phyloP scores from a whole-genome alignment of 2,113 vertebrate genomes.

The Tor tambroides region DNA sequence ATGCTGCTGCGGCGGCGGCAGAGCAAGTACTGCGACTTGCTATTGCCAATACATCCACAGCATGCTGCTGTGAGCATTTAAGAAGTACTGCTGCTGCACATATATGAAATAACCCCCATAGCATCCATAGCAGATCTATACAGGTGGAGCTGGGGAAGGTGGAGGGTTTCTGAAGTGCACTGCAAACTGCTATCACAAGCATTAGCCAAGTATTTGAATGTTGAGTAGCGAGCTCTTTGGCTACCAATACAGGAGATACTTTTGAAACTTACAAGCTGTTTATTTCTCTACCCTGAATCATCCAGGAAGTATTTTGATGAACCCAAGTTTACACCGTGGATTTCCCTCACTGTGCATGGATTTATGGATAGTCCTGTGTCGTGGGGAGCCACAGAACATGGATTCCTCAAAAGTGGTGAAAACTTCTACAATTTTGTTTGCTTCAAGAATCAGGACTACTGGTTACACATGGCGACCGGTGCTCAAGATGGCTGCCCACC shows the following conservation, averaged over 20 bases:
- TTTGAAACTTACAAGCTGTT: constrained; percentile 5
- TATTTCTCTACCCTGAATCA: constrained; percentile 42
- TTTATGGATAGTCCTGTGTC: constrained; percentile 90
- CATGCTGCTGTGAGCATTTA: too few species aligned
- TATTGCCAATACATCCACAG: too few species aligned
- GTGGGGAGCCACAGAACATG: constrained; percentile 83
- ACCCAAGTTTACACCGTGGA: constrained; percentile 78
- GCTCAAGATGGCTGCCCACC: constrained; percentile 83
- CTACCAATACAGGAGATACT: not conserved
- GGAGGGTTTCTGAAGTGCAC: too few species aligned
- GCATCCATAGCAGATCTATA: too few species aligned
- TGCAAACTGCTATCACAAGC: too few species aligned
- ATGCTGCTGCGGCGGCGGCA: too few species aligned
- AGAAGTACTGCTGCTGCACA: too few species aligned
- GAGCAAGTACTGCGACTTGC: too few species aligned
- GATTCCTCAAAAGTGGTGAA: constrained; percentile 86
- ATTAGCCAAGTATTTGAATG: too few species aligned
- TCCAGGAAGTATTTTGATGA: constrained; percentile 81
- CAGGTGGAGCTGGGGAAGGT: too few species aligned
- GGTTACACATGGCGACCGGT: constrained; percentile 87
- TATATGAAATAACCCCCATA: too few species aligned
- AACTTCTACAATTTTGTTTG: constrained; percentile 88
- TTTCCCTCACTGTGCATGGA: constrained; percentile 85
- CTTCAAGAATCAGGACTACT: constrained; percentile 86
- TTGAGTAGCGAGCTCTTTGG: too few species aligned